Percentiles rank a stretch among this genome's conserved stretches.
Conservation (phyloP, 1,140 invertebrate genomes). For the Pseudachorutes palmiensis region DNA sequence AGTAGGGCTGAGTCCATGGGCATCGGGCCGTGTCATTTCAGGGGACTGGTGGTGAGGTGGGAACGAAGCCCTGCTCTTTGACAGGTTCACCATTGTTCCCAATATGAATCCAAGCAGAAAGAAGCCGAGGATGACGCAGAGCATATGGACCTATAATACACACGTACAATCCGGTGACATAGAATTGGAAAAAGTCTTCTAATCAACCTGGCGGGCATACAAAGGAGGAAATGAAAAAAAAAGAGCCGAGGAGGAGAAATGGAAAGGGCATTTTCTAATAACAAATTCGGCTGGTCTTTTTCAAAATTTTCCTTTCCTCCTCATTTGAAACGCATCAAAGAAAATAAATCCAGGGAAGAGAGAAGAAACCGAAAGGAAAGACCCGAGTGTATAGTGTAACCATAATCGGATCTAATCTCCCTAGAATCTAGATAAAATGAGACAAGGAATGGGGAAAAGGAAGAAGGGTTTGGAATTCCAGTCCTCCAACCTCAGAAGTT, state of each 20-base stretch:
- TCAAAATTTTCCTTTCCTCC: too few relatives aligned
- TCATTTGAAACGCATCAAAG: too few relatives aligned
- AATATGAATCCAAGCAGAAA: neutral
- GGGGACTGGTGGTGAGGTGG: neutral
- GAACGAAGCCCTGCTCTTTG: neutral
- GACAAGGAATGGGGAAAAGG: too few relatives aligned
- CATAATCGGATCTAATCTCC: neutral
- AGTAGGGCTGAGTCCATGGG: neutral
- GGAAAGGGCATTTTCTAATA: too few relatives aligned
- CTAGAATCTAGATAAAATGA: neutral
- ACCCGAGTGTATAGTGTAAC: too few relatives aligned
- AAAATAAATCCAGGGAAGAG: neutral
- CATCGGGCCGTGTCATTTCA: neutral
- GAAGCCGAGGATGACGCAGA: neutral
- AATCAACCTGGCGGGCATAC: too few relatives aligned
- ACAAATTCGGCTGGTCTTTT: too few relatives aligned
- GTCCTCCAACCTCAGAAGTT: neutral
- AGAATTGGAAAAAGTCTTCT: too few relatives aligned
- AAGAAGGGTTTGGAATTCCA: neutral
- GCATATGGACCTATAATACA: neutral
- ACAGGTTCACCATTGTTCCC: neutral
- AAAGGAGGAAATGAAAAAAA: too few relatives aligned
- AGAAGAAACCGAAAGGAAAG: neutral
- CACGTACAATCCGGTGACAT: too few relatives aligned
- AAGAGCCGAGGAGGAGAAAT: too few relatives aligned